These are phyloP conservation scores for Drosophila sp. DNA, from an alignment of 1,140 invertebrate genomes.

Conservation along the genomic window DNA sequence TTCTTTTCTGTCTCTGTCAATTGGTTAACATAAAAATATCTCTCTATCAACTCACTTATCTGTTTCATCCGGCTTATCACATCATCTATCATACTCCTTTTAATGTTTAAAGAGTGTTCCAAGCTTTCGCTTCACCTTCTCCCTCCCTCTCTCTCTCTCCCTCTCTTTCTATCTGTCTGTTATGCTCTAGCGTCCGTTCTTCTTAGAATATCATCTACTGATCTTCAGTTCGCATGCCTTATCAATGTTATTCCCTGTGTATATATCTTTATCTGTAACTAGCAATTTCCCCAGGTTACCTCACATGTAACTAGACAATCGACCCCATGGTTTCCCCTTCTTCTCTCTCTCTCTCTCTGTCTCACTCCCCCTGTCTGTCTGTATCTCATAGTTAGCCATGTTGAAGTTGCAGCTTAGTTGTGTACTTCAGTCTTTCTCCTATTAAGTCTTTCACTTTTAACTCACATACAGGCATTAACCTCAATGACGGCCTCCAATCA, in stretches of 20 bases:
- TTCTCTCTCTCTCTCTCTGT: slow-evolving; percentile 10
- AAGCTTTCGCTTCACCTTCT: neutral
- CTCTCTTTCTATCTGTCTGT: slow-evolving; percentile 15
- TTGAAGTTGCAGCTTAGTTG: slow-evolving; percentile 35
- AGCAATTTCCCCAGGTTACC: neutral
- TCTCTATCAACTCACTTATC: too few species aligned
- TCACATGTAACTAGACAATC: slow-evolving; percentile 18
- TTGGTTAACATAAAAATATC: too few species aligned
- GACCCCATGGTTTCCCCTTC: neutral
- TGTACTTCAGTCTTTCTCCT: neutral
- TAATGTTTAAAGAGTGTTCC: neutral
- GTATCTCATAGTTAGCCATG: slow-evolving; percentile 54
- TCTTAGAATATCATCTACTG: slow-evolving; percentile 17
- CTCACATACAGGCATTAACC: slow-evolving; percentile 87
- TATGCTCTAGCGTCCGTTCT: neutral
- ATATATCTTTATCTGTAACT: neutral
- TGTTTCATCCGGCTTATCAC: too few species aligned
- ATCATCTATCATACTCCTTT: too few species aligned
- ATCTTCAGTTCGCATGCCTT: slow-evolving; percentile 59
- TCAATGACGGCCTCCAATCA: slow-evolving; percentile 87
- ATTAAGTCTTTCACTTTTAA: slow-evolving; percentile 11
- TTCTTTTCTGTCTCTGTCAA: too few species aligned
- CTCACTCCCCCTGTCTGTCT: slow-evolving; percentile 1
- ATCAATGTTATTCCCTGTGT: slow-evolving; percentile 8
- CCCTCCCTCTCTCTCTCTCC: slow-evolving; percentile 7